Evolutionary conservation across 2,113 vertebrate species (phyloP).

Genomic region (Sinocyclocheilus maitianheensis): DNA sequence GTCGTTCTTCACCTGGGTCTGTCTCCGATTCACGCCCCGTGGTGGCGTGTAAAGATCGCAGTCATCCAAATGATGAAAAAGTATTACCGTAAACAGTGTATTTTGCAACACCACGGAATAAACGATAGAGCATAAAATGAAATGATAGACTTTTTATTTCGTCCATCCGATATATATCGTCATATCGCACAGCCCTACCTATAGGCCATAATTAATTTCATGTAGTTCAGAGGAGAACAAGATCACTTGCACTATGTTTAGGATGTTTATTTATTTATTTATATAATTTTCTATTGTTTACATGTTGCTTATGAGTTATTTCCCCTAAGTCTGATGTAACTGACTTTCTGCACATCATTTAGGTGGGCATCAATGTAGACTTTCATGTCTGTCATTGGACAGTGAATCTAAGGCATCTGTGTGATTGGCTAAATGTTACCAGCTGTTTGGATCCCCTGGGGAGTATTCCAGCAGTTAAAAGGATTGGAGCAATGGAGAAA

Average conservation of each 20-base stretch:
- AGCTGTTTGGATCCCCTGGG: conserved; percentile 65
- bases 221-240: not conserved
- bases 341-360: not conserved
- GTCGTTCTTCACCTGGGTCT: too few relatives aligned
- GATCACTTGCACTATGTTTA: not conserved
- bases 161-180: too few relatives aligned
- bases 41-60: too few relatives aligned
- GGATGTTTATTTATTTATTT: not conserved
- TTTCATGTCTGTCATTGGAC: conserved; percentile 69
- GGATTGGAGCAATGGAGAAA: conserved; percentile 33
- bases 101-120: too few relatives aligned
- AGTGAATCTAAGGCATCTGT: conserved; percentile 64
- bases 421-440: conserved; percentile 70
- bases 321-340: not conserved
- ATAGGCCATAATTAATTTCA: not conserved
- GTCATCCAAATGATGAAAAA: too few relatives aligned
- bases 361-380: conserved; percentile 62
- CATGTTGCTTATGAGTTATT: not conserved
- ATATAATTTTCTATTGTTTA: not conserved
- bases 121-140: too few relatives aligned
- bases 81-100: too few relatives aligned
- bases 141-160: too few relatives aligned
- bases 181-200: too few relatives aligned
- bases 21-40: too few relatives aligned
- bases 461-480: conserved; percentile 48